phyloP scores from a whole-genome alignment of 2,797 vertebrate genomes.

The Tenualosa thibaudeaui region DNA sequence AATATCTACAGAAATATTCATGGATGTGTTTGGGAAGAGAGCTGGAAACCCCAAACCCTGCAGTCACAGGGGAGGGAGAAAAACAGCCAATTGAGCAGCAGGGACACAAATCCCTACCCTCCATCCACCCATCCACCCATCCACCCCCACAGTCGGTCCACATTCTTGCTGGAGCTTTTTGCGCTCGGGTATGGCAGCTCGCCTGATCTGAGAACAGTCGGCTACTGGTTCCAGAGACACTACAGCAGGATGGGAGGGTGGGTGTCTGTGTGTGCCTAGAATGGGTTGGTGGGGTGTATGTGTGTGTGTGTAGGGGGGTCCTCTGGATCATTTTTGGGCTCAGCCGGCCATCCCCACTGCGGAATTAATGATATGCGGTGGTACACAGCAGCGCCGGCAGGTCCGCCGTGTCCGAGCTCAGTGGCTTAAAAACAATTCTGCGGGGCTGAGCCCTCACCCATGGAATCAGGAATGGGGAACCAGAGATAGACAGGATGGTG shows the following conservation, averaged over 20 bases:
- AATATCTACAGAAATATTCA: neutral
- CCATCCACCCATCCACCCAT: neutral
- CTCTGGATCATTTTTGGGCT: slow-evolving; percentile 60
- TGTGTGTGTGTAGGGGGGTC: slow-evolving; percentile 42
- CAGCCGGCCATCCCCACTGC: slow-evolving; percentile 65
- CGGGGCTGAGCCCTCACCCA: slow-evolving; percentile 70
- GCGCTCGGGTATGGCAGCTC: neutral
- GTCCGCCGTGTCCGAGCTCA: slow-evolving; percentile 61
- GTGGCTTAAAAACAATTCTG: slow-evolving; percentile 68
- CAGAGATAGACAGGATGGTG: neutral
- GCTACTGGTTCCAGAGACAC: neutral
- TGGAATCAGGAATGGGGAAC: slow-evolving; percentile 18
- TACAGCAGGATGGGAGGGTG: neutral
- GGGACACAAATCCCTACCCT: neutral
- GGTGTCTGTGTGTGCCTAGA: neutral
- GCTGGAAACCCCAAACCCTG: neutral
- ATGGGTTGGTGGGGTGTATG: neutral
- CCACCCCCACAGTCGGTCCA: neutral
- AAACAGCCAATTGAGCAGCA: neutral
- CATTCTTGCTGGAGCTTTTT: neutral
- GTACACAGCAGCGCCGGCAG: slow-evolving; percentile 51
- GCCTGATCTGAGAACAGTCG: neutral
- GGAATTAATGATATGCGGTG: slow-evolving; percentile 72
- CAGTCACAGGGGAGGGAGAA: neutral
- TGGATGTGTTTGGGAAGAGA: slow-evolving; percentile 38